Base-by-base conservation (phyloP, 2,797 vertebrate genomes). In the Austrolebias charrua region DNA sequence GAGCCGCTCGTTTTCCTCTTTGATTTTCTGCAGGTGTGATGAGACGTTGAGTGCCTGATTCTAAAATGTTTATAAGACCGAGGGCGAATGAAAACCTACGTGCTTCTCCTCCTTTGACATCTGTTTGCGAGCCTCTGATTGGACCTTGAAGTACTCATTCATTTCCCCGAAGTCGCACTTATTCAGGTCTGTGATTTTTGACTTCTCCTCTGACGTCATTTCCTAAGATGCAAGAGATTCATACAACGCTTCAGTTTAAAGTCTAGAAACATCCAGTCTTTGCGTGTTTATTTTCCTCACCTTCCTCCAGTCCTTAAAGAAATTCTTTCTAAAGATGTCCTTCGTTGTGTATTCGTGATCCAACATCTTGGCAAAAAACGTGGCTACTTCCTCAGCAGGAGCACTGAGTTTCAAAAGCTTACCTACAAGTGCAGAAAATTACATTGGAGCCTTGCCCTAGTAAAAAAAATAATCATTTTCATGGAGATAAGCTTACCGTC, bases 291-390 rank as follows among this genome's bases (percentile, higher is more conserved):
- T 3, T 63, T n/a, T 54, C 24, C 81, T 82, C 89, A 98, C 96
- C 95, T 95, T 98, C 72, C 94, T 94, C 96, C 96, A 98, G 88
- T 98, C 95, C 81, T 96, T 98, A 84, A 93, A 96, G 75, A 98
- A 98, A 89, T 98, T 98, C 93, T 98, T 98, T 85, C 95, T 95
- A 88, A 98, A 98, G 84, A 95, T 94, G 75, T 97, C 96, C 85
- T 98, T 98, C 58, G 96, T 97, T 81, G 95, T 97, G 91, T 98
- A 98, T 80, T 98, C 96, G 13, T 98, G 96, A 82, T 98, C 95
- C 80, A 98, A 92, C 96, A 98, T 98, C 93, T 98, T 97, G 83
- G 93, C 94, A 88, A 97, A 98, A 86, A 98, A 98, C 0, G 96
- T 98, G 69, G 95, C 95, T 46, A 97, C 96, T 90, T 98, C 96